Conservation (phyloP, 2,113 vertebrate genomes). For the Nansenia antarctica region DNA sequence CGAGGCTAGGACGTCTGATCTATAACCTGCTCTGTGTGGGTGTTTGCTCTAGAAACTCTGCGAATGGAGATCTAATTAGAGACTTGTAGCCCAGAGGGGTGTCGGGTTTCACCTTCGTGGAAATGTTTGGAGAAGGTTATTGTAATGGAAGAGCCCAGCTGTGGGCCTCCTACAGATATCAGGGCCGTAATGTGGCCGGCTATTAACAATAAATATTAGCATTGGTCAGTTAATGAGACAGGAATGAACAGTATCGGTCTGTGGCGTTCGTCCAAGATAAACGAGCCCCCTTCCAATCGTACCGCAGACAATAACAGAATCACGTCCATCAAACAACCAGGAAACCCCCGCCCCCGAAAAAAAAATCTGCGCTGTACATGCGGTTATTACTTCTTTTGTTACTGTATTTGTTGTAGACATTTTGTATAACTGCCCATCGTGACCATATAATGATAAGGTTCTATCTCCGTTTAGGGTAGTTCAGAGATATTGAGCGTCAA, state of each 20-base stretch:
- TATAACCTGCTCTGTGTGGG: conserved; percentile 33
- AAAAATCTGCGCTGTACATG: too few species aligned
- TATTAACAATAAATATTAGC: conserved; percentile 35
- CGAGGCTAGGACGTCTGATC: conserved; percentile 24
- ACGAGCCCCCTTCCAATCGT: conserved; percentile 24
- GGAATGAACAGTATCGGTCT: conserved; percentile 26
- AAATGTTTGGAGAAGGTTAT: neutral
- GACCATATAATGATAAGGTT: too few species aligned
- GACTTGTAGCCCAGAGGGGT: conserved; percentile 8
- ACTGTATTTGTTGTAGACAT: too few species aligned
- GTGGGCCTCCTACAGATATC: too few species aligned
- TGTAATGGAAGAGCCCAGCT: conserved; percentile 40
- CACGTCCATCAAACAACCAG: conserved; percentile 13
- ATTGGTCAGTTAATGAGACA: conserved; percentile 22
- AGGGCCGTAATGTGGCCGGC: conserved; percentile 1
- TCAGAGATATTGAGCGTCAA: too few species aligned
- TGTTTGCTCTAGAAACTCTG: conserved; percentile 23
- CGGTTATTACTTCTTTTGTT: too few species aligned
- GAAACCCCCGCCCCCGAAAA: too few species aligned
- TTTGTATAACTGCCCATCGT: too few species aligned
- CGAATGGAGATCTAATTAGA: conserved; percentile 21
- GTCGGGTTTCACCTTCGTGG: conserved; percentile 3
- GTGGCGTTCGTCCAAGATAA: conserved; percentile 38
- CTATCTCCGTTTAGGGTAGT: too few species aligned
- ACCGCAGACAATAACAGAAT: conserved; percentile 7